Percentiles rank a stretch among this genome's conserved stretches.
Evolutionary conservation across 2,113 vertebrate species (phyloP).

Genomic region (Pseudorasbora parva): DNA sequence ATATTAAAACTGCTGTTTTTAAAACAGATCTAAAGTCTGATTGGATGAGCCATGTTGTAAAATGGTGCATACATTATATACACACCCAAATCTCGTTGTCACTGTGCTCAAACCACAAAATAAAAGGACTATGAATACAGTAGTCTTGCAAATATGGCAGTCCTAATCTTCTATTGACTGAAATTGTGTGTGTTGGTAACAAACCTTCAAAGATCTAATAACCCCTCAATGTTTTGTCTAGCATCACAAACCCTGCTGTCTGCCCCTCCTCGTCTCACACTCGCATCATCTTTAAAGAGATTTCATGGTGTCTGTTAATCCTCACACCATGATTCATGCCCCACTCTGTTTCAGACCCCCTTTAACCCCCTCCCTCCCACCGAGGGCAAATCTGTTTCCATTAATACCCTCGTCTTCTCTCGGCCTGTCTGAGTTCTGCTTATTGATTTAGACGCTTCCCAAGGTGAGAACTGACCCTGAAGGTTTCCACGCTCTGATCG

Average conservation of each 20-base stretch:
- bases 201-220: neutral
- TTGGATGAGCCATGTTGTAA: neutral
- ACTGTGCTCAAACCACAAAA: neutral
- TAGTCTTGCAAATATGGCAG: neutral
- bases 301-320: constrained; percentile 69
- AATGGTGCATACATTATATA: neutral
- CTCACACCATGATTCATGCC: constrained; percentile 11
- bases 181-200: neutral
- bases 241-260: neutral
- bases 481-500: constrained; percentile 18
- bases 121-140: neutral
- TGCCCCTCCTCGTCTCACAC: constrained; percentile 11
- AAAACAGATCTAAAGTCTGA: neutral
- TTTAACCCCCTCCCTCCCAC: constrained; percentile 33
- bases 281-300: constrained; percentile 38
- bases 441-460: constrained; percentile 50
- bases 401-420: constrained; percentile 45
- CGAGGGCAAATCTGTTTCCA: constrained; percentile 50
- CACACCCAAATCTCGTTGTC: neutral
- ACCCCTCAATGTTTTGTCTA: constrained; percentile 42
- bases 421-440: constrained; percentile 21
- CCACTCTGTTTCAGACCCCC: neutral
- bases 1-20: neutral
- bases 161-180: neutral
- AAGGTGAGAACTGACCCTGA: constrained; percentile 22